These are phyloP conservation scores for Girardinus metallicus DNA, from an alignment of 2,797 vertebrate species.

Conservation along the genomic window DNA sequence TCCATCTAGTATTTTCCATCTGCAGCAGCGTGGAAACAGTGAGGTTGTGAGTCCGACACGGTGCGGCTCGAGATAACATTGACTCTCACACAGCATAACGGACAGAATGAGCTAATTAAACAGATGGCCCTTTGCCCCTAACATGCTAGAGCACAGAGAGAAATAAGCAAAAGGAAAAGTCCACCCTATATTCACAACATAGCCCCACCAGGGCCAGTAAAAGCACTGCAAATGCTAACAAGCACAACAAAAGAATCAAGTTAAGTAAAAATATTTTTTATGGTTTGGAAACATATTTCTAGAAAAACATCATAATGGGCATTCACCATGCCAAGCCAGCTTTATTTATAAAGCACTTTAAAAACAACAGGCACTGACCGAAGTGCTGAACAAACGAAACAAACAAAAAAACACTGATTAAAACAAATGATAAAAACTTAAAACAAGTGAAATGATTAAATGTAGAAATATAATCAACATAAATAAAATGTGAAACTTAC, in stretches of 20 bases:
- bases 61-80: conserved; percentile 65
- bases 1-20: conserved; percentile 70
- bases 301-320: neutral
- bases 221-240: conserved; percentile 47
- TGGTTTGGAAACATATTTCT: neutral
- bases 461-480: neutral
- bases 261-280: conserved; percentile 21
- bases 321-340: neutral
- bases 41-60: conserved; percentile 51
- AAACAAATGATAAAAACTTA: neutral
- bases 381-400: neutral
- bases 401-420: neutral
- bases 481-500: neutral
- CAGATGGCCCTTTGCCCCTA: conserved; percentile 55
- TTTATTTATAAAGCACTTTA: conserved; percentile 1
- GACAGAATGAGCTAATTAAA: conserved; percentile 66
- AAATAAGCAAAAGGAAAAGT: conserved; percentile 68
- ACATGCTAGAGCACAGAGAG: conserved; percentile 31
- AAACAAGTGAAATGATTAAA: neutral
- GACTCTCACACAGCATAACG: conserved; percentile 65
- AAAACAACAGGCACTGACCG: neutral
- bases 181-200: conserved; percentile 53
- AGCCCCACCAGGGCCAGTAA: conserved; percentile 29
- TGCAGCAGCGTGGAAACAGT: conserved; percentile 55
- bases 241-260: conserved; percentile 56